phyloP scores from a whole-genome alignment of 2,888 invertebrate genomes.

The Patella caerulea region DNA sequence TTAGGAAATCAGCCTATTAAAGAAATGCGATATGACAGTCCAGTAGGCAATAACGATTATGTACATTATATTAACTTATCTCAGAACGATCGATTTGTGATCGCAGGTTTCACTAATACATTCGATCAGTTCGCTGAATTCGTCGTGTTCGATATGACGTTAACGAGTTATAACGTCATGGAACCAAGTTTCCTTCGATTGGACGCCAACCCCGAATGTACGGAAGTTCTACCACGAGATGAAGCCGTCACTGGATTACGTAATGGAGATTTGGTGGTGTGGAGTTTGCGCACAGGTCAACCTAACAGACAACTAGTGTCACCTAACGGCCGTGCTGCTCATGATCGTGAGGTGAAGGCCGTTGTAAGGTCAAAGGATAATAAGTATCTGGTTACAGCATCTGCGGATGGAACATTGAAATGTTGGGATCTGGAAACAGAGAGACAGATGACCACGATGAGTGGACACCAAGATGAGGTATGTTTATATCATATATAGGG shows the following conservation, averaged over 20 bases:
- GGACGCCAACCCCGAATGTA: conserved; percentile 68
- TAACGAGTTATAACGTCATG: conserved; percentile 59
- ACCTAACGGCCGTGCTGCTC: conserved; percentile 61
- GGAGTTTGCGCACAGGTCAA: conserved; percentile 69
- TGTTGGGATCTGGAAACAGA: conserved; percentile 70
- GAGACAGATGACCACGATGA: conserved; percentile 63
- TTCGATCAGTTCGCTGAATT: conserved; percentile 70
- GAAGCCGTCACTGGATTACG: conserved; percentile 70
- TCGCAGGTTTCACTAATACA: conserved; percentile 70
- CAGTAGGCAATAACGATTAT: conserved; percentile 68
- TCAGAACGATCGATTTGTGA: conserved; percentile 66
- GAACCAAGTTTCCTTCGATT: conserved; percentile 67
- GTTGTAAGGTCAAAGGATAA: conserved; percentile 67
- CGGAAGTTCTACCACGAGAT: conserved; percentile 67
- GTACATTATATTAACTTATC: conserved; percentile 66
- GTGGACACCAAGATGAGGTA: conserved; percentile 71
- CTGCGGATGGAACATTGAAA: conserved; percentile 69
- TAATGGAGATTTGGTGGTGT: conserved; percentile 70
- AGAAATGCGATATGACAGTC: conserved; percentile 66
- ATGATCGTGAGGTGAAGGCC: conserved; percentile 67
- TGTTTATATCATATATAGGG: background rate
- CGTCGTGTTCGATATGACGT: conserved; percentile 69
- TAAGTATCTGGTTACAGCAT: conserved; percentile 67
- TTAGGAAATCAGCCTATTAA: conserved; percentile 69
- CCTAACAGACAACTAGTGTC: conserved; percentile 65